These are phyloP conservation scores for Ascidia mentula DNA, from an alignment of 23 tunicate genomes.

Conservation along the genomic window DNA sequence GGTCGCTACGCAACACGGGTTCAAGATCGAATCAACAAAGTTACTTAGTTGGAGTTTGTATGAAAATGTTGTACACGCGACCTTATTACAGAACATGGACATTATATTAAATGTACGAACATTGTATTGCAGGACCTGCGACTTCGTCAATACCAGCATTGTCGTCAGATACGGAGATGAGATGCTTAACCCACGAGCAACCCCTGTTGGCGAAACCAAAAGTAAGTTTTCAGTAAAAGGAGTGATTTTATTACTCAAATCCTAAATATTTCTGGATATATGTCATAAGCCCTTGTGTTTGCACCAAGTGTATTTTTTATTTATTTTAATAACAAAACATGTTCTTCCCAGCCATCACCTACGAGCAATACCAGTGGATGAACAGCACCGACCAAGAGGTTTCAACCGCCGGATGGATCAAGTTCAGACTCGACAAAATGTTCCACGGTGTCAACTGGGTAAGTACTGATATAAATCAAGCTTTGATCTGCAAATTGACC, in stretches of 20 bases:
- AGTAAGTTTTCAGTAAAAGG: not conserved
- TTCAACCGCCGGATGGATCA: constrained; percentile 1
- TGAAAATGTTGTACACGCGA: not conserved
- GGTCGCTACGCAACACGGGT: too few species aligned
- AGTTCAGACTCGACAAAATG: constrained; percentile 12
- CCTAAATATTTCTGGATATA: not conserved
- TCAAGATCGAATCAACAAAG: too few species aligned
- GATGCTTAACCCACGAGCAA: not conserved
- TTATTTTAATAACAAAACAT: not conserved
- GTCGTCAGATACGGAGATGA: not conserved
- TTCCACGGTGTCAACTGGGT: constrained; percentile 15
- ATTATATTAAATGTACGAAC: too few species aligned
- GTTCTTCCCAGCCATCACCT: not conserved
- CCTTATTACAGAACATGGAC: not conserved
- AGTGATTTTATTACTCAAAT: too few species aligned
- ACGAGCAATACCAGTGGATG: not conserved
- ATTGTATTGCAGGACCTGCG: not conserved
- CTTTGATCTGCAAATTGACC: not conserved
- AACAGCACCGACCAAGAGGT: not conserved
- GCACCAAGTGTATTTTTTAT: too few species aligned
- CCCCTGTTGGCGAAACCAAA: not conserved
- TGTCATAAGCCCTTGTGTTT: not conserved
- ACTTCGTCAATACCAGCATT: constrained; percentile 1
- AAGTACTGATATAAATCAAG: not conserved
- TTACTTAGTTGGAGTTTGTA: not conserved